These are phyloP conservation scores for Leptinotarsa peninsularis DNA, from an alignment of 2,888 invertebrate species.

Conservation along the genomic window DNA sequence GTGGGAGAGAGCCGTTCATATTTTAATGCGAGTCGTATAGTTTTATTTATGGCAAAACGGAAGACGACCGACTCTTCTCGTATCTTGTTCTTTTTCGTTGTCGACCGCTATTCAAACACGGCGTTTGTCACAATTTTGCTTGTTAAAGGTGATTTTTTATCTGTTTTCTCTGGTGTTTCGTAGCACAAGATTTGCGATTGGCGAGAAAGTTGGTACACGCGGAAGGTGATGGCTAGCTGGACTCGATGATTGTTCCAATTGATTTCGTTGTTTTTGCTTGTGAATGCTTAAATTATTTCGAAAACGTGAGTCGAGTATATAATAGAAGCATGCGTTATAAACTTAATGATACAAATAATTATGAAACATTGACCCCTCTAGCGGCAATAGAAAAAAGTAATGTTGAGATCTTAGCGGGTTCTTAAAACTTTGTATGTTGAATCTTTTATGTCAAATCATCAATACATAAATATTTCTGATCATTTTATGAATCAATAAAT, in stretches of 20 bases:
- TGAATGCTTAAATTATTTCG: conserved; percentile 1
- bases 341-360: background rate
- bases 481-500: too few species aligned
- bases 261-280: conserved; percentile 5
- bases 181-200: conserved; percentile 23
- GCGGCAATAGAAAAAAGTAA: background rate
- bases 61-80: conserved; percentile 20
- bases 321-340: background rate
- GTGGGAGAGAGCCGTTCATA: conserved; percentile 47
- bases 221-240: conserved; percentile 2
- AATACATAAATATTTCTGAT: too few species aligned
- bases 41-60: conserved; percentile 28
- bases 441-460: too few species aligned
- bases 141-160: conserved; percentile 21
- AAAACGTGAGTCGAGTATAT: background rate
- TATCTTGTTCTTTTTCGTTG: conserved; percentile 27
- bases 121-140: conserved; percentile 30
- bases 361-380: background rate
- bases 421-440: too few species aligned
- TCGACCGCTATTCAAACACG: conserved; percentile 18
- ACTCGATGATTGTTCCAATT: conserved; percentile 33
- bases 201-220: conserved; percentile 24
- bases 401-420: background rate
- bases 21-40: conserved; percentile 31
- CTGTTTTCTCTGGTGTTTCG: conserved; percentile 8